A percentile compares a stretch with the other conserved stretches of the same genome.
These are phyloP conservation scores for Luidia sarsii DNA, from an alignment of 53 echinoderm and acorn worm genomes.

Conservation along the genomic window DNA sequence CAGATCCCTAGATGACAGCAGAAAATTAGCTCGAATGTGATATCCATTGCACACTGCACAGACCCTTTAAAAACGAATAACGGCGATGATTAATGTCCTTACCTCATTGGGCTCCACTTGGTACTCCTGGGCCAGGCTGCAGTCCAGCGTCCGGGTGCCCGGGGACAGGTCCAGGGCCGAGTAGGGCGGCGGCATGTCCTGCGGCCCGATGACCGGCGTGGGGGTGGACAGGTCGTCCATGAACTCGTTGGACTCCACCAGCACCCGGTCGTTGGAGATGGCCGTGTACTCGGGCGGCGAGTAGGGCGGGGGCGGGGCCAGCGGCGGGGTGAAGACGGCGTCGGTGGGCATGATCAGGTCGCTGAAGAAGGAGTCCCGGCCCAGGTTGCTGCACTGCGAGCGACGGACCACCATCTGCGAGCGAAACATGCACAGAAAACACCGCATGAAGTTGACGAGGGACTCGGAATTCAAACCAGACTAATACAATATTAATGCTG, in stretches of 20 bases:
- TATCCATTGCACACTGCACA: too few relatives aligned
- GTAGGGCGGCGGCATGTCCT: conserved; percentile 87
- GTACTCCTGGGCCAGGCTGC: conserved; percentile 73
- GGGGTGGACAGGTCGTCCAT: conserved; percentile 75
- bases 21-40: too few relatives aligned
- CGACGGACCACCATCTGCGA: conserved; percentile 74
- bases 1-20: too few relatives aligned
- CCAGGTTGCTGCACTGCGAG: conserved; percentile 70
- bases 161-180: conserved; percentile 71
- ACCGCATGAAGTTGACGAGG: too few relatives aligned
- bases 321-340: conserved; percentile 81
- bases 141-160: conserved; percentile 60
- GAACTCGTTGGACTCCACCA: conserved; percentile 73
- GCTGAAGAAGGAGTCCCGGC: conserved; percentile 74
- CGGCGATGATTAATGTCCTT: conserved; percentile 17
- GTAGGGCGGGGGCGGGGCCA: conserved; percentile 85
- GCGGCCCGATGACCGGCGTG: conserved; percentile 71
- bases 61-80: too few relatives aligned
- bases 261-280: conserved; percentile 83
- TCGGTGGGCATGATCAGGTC: conserved; percentile 78
- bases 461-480: too few relatives aligned
- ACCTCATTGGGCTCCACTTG: conserved; percentile 68
- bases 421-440: conserved; percentile 2
- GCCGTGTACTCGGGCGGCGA: conserved; percentile 85
- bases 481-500: too few relatives aligned